A percentile compares a stretch with the other conserved stretches of the same genome.
phyloP scores from a whole-genome alignment of 2,888 invertebrate genomes.

The Spodoptera littoralis region DNA sequence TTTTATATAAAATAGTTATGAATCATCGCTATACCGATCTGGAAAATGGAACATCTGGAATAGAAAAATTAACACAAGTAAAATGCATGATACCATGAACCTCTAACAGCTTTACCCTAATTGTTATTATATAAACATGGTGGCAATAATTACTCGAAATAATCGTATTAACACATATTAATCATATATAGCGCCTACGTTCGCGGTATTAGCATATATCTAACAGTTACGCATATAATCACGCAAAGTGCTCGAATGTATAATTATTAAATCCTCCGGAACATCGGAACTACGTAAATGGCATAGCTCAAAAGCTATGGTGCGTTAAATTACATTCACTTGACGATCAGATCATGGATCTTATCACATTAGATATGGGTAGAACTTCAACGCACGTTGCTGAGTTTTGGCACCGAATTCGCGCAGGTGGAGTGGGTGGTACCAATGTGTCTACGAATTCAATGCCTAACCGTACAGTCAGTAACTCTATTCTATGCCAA shows the following conservation, averaged over 20 bases:
- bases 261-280: constrained; percentile 57
- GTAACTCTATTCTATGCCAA: too few relatives aligned
- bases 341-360: constrained; percentile 31
- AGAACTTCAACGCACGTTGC: not conserved
- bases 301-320: constrained; percentile 49
- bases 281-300: constrained; percentile 43
- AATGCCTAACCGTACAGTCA: too few relatives aligned
- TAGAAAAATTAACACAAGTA: too few relatives aligned
- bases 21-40: too few relatives aligned
- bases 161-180: constrained; percentile 53
- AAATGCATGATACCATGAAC: constrained; percentile 16
- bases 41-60: too few relatives aligned
- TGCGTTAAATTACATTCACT: constrained; percentile 49
- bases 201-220: constrained; percentile 51
- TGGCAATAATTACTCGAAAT: constrained; percentile 46
- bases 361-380: constrained; percentile 13
- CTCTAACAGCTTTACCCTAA: constrained; percentile 37
- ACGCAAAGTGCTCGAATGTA: constrained; percentile 57
- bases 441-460: too few relatives aligned
- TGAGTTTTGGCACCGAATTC: too few relatives aligned
- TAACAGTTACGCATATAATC: constrained; percentile 47
- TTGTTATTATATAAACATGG: constrained; percentile 39
- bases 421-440: too few relatives aligned
- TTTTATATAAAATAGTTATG: too few relatives aligned
- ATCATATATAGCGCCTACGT: constrained; percentile 34